Evolutionary conservation across 2,113 vertebrate species (phyloP), one percentile per base, ranked within the genome.

Genomic region (Spilogale gracilis): DNA sequence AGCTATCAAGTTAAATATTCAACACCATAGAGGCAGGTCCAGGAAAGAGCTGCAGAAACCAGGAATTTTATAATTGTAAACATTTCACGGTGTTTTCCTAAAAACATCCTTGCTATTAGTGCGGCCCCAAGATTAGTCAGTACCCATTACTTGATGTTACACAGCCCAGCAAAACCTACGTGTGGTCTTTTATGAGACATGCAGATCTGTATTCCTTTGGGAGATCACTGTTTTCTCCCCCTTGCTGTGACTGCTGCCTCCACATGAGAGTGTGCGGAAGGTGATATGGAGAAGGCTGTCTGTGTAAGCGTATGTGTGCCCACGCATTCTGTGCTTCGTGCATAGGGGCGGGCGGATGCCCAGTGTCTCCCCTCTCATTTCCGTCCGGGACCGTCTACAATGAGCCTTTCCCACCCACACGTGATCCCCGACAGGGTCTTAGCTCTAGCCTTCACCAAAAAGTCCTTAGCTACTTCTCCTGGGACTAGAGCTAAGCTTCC

Each of bases 71-170:
- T 52, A 71, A 16, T 50, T 67, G 50, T 58, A 23, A 74, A 89
- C 56, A 50, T 6, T 65, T 12, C 20, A 7, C 20, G 9, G 71
- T 89, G 32, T 38, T 94, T 83, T 93, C 30, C 21, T 93, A 79
- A 96, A 90, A 89, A 52, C 65, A 79, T 73, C 85, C 73, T 61
- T 84, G 69, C 84, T 50, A 58, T 56, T 80, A 9, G 38, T 94
- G 86, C 89, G 38, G 52, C 4, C 50, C 86, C 56, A 3, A 23
- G 3, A 1, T 52, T 90, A 73, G 89, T 92, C 63, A 65, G 48
- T 82, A 32, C 61, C 82, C 71, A 23, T 67, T 95, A 63, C 61
- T 78, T 88, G 43, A 43, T 12, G 9, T 61, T 82, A 86, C 74
- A 48, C 21, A 52, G 0, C 9, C 69, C 30, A 25, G 20, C 67